Evolutionary conservation across 2,113 vertebrate genomes (phyloP).

Genomic region (Callithrix jacchus): DNA sequence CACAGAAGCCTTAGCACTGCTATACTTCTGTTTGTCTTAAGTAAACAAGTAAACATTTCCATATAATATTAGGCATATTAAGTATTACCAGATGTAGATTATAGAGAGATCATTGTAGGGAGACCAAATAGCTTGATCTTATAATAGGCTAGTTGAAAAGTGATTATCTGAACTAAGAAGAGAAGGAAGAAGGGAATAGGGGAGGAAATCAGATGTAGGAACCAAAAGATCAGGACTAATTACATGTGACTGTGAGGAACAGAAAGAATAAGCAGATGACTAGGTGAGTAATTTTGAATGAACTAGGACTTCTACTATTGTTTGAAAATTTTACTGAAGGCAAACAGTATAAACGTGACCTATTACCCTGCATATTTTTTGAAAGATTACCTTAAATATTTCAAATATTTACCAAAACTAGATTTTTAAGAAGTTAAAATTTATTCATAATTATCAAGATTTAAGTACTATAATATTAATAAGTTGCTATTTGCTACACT

Average conservation of each 20-base stretch:
- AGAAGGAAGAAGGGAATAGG: background rate
- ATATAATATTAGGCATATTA: background rate
- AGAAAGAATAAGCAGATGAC: background rate
- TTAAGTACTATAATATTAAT: background rate
- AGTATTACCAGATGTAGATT: background rate
- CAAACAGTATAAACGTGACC: background rate
- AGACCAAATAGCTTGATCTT: background rate
- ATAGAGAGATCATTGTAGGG: background rate
- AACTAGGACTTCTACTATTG: background rate
- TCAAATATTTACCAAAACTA: slow-evolving; percentile 34
- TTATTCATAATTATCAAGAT: slow-evolving; percentile 31
- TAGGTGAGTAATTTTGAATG: background rate
- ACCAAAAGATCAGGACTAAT: background rate
- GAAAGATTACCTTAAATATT: slow-evolving; percentile 37
- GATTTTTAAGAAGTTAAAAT: slow-evolving; percentile 4
- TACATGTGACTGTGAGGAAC: background rate
- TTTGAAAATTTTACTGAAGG: slow-evolving; percentile 36
- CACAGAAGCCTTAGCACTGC: background rate
- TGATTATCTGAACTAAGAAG: background rate
- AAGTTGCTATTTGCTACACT: background rate
- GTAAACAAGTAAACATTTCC: background rate
- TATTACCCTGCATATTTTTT: background rate
- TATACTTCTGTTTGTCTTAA: background rate
- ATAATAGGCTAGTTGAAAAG: background rate
- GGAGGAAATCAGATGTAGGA: background rate